phyloP scores from a whole-genome alignment of 1,140 invertebrate species.

The Lordiphosa stackelbergi region DNA sequence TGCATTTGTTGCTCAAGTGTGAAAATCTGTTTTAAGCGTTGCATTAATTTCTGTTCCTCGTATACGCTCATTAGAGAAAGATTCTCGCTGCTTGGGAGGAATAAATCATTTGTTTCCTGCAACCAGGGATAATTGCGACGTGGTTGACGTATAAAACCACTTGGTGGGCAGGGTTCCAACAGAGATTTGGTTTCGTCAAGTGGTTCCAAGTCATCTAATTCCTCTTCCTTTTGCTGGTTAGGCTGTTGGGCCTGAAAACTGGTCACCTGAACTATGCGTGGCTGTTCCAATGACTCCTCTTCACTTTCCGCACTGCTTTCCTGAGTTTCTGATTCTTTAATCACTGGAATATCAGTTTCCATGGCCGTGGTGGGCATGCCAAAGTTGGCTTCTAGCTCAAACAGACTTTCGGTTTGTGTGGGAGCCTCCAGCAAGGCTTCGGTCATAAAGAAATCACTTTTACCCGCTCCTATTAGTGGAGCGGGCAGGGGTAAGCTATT shows the following conservation, averaged over 20 bases:
- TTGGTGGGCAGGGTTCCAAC: slow-evolving; percentile 51
- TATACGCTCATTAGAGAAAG: slow-evolving; percentile 79
- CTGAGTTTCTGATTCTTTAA: neutral
- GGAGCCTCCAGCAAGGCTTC: slow-evolving; percentile 47
- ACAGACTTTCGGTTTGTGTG: slow-evolving; percentile 23
- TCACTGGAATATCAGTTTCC: neutral
- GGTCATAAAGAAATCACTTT: slow-evolving; percentile 63
- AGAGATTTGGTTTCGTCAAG: neutral
- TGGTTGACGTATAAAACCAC: slow-evolving; percentile 55
- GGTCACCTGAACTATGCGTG: slow-evolving; percentile 69
- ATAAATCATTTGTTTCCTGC: slow-evolving; percentile 25
- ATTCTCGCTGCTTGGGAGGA: slow-evolving; percentile 5
- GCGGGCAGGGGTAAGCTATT: slow-evolving; percentile 47
- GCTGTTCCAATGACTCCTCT: slow-evolving; percentile 36
- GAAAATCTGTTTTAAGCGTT: slow-evolving; percentile 71
- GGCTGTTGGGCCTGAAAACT: slow-evolving; percentile 58
- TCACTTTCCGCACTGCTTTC: slow-evolving; percentile 29
- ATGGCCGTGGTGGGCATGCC: slow-evolving; percentile 12
- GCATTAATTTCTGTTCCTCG: slow-evolving; percentile 80
- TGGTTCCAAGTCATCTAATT: slow-evolving; percentile 21
- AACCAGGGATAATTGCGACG: slow-evolving; percentile 70
- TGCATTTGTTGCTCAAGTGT: slow-evolving; percentile 33
- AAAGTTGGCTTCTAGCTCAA: slow-evolving; percentile 52
- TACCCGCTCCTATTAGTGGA: slow-evolving; percentile 47
- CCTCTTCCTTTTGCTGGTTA: slow-evolving; percentile 19